Evolutionary conservation across 1,140 invertebrate species (phyloP).

Genomic region (Grapholita molesta): DNA sequence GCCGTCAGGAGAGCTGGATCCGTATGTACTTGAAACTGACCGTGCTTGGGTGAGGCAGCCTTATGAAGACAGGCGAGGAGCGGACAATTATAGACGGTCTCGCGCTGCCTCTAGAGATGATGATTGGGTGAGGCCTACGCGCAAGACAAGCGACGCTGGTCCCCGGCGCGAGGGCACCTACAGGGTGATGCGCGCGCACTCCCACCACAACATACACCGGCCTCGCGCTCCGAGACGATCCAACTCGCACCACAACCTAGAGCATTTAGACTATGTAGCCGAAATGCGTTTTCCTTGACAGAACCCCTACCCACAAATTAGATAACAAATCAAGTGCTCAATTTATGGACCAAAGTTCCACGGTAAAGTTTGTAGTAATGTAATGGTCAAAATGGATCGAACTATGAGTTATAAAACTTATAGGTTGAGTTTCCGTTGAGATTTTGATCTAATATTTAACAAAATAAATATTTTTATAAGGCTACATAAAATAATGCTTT

Average conservation of each 20-base stretch:
- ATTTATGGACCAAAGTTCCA: constrained; percentile 70
- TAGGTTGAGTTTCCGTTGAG: not conserved
- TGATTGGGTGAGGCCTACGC: constrained; percentile 47
- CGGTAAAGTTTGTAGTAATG: constrained; percentile 17
- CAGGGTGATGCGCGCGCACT: constrained; percentile 75
- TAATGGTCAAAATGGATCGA: constrained; percentile 18
- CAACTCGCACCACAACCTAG: constrained; percentile 77
- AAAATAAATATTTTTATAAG: constrained; percentile 3
- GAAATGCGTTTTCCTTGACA: constrained; percentile 80
- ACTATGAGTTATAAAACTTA: not conserved
- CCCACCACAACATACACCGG: constrained; percentile 73
- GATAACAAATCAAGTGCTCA: constrained; percentile 61
- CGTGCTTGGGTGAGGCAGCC: constrained; percentile 75
- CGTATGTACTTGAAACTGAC: constrained; percentile 78
- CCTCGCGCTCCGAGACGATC: constrained; percentile 63
- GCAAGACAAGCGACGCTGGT: constrained; percentile 57
- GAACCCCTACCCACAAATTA: constrained; percentile 36
- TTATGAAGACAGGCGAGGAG: constrained; percentile 61
- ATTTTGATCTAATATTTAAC: not conserved
- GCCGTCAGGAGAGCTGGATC: constrained; percentile 77
- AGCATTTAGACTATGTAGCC: constrained; percentile 79
- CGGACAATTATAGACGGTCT: constrained; percentile 60
- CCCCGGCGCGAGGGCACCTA: constrained; percentile 53
- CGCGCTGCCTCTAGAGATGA: constrained; percentile 44
- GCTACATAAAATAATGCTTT: not conserved